Evolutionary conservation across 1,140 invertebrate species (phyloP), one percentile per base, ranked within the genome.

Genomic region (Drosophila busckii): DNA sequence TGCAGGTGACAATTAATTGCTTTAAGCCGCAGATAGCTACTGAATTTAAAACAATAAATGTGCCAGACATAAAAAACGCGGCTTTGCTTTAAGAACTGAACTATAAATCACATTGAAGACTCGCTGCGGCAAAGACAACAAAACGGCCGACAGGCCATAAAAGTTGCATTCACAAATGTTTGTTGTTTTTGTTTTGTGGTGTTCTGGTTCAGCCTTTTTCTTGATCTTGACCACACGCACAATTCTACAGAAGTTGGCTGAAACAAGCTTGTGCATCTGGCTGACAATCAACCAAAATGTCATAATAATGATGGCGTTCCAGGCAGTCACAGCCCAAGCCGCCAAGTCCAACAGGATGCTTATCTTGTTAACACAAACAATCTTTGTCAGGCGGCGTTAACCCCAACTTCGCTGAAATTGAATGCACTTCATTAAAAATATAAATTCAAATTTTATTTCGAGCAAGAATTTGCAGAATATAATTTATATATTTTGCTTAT

Each of bases 291-390:
- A 73, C 50, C 75, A 61, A 73, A 84, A 84, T 84, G 78, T 78
- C 78, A 84, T 78, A 78, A 84, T 84, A 84, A 84, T 84, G 78
- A 84, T 78, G 78, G 78, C 78, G 78, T 83, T 53, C 54, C 64
- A 31, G 45, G 29, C 52, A 5, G 35, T 34, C 48, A 32, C 50
- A 34, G 58, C n/a, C n/a, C n/a, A n/a, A n/a, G n/a, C n/a, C n/a
- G n/a, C n/a, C n/a, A n/a, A n/a, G n/a, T n/a, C n/a, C n/a, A n/a
- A 50, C 64, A 82, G 66, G 69, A 82, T 84, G 68, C 64, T 84
- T 78, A 84, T 84, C 78, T 78, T 84, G 78, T 84, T 71, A 84
- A 84, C 70, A 73, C 71, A 60, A 52, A 38, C 32, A 41, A 44
- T 35, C 25, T 34, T 55, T 45, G 40, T 32, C 37, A 49, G 29